phyloP scores from a whole-genome alignment of 2,113 vertebrate species.

The Centrocercus urophasianus region DNA sequence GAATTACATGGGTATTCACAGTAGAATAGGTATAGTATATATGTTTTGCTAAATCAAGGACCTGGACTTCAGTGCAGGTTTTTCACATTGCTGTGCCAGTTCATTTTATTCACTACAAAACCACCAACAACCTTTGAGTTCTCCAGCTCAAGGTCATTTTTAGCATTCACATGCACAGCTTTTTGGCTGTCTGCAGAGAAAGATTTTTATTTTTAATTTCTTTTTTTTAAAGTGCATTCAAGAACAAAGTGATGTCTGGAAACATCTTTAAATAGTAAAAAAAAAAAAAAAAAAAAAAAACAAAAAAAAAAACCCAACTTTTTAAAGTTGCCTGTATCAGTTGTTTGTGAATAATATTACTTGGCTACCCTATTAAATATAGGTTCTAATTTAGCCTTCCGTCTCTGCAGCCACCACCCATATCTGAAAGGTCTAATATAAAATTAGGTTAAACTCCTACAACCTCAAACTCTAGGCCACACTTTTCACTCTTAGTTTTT shows the following conservation, averaged over 20 bases:
- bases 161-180: slow-evolving; percentile 61
- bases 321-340: slow-evolving; percentile 35
- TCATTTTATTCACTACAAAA: slow-evolving; percentile 63
- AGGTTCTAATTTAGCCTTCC: slow-evolving; percentile 15
- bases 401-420: background rate
- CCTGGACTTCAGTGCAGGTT: slow-evolving; percentile 38
- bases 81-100: slow-evolving; percentile 58
- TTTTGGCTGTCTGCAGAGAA: slow-evolving; percentile 57
- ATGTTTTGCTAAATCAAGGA: slow-evolving; percentile 51
- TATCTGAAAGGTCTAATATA: slow-evolving; percentile 25
- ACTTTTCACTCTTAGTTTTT: slow-evolving; percentile 14
- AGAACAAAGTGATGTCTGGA: slow-evolving; percentile 37
- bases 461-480: background rate
- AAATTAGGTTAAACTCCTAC: slow-evolving; percentile 7
- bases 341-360: slow-evolving; percentile 4
- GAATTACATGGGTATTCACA: background rate
- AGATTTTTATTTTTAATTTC: background rate
- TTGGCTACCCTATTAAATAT: background rate
- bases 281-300: background rate
- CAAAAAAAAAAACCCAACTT: background rate
- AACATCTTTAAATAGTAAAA: slow-evolving; percentile 37
- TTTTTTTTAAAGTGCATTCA: slow-evolving; percentile 36
- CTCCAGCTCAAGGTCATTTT: slow-evolving; percentile 63
- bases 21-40: background rate
- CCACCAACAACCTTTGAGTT: slow-evolving; percentile 41